Base-by-base conservation (phyloP, 2,888 invertebrate genomes). In the Drosophila pseudotakahashii region DNA sequence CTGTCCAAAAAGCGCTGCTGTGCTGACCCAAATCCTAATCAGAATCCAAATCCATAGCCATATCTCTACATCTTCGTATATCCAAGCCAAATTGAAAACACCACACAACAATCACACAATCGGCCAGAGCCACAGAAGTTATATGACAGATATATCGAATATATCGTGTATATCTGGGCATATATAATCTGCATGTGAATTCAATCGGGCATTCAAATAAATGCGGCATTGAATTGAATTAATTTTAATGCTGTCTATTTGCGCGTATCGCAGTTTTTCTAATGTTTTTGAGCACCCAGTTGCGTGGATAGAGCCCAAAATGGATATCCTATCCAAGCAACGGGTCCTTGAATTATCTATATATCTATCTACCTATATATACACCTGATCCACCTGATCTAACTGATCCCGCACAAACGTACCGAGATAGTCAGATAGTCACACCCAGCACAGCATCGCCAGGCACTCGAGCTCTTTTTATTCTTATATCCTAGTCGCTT, bases 231-330 rank as follows among this genome's bases (percentile, higher is more conserved):
- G 26, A 58, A 47, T 51, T 57, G 14, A 14, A 61, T 64, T 58
- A 85, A 86, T 88, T 89, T 89, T 68, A 89, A 81, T 89, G 89
- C 88, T 85, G 74, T 88, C 89, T 89, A 80, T 85, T 78, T 73
- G 78, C 80, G 79, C 75, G 51, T 67, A 75, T 78, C 87, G 80
- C 64, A 63, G 80, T 72, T 81, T 82, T 78, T 76, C 64, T 72
- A 66, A 53, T 69, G 52, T 76, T 79, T 83, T 74, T 75, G 45
- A 47, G 44, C 41, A 42, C 34, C 57, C 52, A 45, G 41, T 62
- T 74, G 77, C 74, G 60, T 74, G 52, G 52, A 52, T 63, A 61
- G 53, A 16, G n/a, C 11, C 19, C 11, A 5, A 3, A n/a, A 37
- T 13, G 10, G 45, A 11, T 4, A 5, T 9, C 14, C 52, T 48